Conservation (phyloP, 2,113 vertebrate species). For the Pelvicachromis taeniatus region DNA sequence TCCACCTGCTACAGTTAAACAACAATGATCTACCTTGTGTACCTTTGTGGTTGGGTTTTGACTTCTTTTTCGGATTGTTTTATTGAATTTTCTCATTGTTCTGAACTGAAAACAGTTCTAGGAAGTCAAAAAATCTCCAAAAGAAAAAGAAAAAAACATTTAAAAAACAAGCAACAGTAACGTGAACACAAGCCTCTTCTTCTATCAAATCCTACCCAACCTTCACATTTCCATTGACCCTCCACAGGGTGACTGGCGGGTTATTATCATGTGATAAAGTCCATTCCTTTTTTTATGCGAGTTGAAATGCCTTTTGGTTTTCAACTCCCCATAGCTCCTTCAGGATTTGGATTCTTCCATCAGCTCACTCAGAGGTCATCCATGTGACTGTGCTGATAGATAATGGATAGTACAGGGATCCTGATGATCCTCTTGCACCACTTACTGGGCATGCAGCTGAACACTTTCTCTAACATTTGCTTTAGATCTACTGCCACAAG, state of each 20-base stretch:
- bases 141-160: neutral
- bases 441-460: too few species aligned
- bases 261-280: neutral
- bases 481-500: neutral
- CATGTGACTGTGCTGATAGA: too few species aligned
- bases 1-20: neutral
- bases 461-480: neutral
- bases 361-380: too few species aligned
- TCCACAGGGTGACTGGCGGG: neutral
- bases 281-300: neutral
- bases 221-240: neutral
- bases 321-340: too few species aligned
- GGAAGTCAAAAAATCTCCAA: fast-evolving
- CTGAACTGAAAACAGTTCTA: fast-evolving
- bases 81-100: neutral
- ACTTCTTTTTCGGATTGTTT: neutral
- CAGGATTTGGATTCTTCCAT: too few species aligned
- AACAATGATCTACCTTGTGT: neutral
- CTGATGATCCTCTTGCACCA: too few species aligned
- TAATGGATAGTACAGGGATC: too few species aligned
- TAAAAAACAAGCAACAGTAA: neutral
- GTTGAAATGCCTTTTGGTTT: neutral
- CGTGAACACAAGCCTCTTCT: neutral
- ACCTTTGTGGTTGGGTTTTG: neutral
- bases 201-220: neutral